These are phyloP conservation scores for Limosa lapponica DNA, from an alignment of 2,797 vertebrate genomes.

Conservation along the genomic window DNA sequence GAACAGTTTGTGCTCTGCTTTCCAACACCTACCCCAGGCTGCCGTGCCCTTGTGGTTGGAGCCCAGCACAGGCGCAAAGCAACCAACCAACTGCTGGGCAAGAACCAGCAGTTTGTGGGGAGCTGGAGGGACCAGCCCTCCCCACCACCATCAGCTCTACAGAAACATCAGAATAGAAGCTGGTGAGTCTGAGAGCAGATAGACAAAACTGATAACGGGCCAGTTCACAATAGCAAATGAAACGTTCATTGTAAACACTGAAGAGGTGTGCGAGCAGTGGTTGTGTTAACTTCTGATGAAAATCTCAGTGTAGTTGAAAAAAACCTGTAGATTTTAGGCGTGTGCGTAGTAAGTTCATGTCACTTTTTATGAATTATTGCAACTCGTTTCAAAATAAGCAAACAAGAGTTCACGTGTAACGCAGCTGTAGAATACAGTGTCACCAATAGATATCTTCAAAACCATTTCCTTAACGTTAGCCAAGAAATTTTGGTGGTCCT, in stretches of 20 bases:
- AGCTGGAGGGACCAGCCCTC: background rate
- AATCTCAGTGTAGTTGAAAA: background rate
- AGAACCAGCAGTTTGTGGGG: background rate
- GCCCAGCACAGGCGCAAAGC: rapidly evolving
- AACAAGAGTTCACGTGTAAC: background rate
- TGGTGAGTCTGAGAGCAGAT: background rate
- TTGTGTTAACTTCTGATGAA: background rate
- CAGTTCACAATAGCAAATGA: background rate
- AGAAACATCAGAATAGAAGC: background rate
- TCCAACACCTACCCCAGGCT: background rate
- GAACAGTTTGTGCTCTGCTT: background rate
- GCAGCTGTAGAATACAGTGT: background rate
- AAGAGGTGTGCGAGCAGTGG: rapidly evolving
- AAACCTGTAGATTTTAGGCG: background rate
- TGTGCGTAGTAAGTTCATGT: background rate
- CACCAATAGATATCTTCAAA: background rate
- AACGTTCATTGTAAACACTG: background rate
- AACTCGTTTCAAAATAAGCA: background rate
- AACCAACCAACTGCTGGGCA: background rate
- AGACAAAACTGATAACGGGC: background rate
- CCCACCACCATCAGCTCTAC: background rate
- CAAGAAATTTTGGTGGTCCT: background rate
- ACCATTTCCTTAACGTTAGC: background rate
- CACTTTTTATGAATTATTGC: background rate
- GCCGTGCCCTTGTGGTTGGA: background rate